A percentile compares a stretch with the other conserved stretches of the same genome.
These are phyloP conservation scores for Polia nebulosa DNA, from an alignment of 2,888 invertebrate species.

Conservation along the genomic window DNA sequence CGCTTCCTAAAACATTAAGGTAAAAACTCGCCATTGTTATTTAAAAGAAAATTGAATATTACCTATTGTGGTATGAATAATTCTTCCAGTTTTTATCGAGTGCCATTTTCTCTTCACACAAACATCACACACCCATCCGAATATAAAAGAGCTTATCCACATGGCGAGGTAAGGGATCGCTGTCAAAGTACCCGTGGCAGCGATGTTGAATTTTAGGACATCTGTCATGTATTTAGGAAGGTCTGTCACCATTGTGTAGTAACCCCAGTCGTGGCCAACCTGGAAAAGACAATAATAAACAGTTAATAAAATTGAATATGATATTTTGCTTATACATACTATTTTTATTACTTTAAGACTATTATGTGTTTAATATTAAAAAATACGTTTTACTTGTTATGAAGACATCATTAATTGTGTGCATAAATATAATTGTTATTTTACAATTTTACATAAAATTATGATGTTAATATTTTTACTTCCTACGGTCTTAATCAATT, in stretches of 20 bases:
- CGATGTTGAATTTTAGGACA: constrained; percentile 92
- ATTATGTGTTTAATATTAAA: no score
- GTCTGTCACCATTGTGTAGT: constrained; percentile 94
- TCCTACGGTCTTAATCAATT: neutral
- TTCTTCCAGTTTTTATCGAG: constrained; percentile 91
- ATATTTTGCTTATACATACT: neutral
- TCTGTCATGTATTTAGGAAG: constrained; percentile 93
- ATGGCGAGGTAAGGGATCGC: constrained; percentile 93
- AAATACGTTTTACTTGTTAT: no score
- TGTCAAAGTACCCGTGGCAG: constrained; percentile 92
- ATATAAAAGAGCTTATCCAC: constrained; percentile 93
- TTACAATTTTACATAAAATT: no score
- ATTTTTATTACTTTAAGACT: neutral
- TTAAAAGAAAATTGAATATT: constrained; percentile 56
- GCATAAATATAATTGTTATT: neutral
- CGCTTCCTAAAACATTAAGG: no score
- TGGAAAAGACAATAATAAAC: constrained; percentile 62
- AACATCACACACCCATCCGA: constrained; percentile 94
- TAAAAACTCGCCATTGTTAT: no score
- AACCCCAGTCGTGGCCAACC: constrained; percentile 92
- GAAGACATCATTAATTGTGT: no score
- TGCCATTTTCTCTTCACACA: constrained; percentile 92
- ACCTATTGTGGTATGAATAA: constrained; percentile 93
- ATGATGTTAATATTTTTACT: neutral
- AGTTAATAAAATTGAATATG: neutral